Evolutionary conservation across 2,113 vertebrate species (phyloP).

Genomic region (Muntiacus reevesi): DNA sequence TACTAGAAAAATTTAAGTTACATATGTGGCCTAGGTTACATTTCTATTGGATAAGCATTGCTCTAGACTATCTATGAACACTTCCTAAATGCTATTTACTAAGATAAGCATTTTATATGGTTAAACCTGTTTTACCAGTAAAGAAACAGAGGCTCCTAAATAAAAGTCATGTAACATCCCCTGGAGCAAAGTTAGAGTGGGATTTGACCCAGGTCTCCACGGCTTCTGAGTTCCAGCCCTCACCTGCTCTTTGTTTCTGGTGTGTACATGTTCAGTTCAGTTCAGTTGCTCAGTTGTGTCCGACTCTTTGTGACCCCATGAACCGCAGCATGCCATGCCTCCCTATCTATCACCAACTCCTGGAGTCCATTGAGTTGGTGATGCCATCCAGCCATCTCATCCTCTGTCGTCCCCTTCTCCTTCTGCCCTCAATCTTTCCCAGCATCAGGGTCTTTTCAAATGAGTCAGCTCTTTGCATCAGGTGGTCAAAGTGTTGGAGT

Average conservation of each 20-base stretch:
- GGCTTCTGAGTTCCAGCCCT: background rate
- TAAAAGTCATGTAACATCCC: background rate
- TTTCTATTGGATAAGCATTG: background rate
- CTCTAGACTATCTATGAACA: background rate
- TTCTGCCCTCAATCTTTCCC: background rate
- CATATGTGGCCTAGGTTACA: background rate
- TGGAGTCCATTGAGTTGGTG: background rate
- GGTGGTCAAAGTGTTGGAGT: background rate
- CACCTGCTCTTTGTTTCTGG: background rate
- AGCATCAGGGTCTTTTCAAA: background rate
- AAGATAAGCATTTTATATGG: background rate
- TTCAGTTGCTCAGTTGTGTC: background rate
- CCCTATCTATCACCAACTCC: background rate
- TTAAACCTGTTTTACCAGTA: background rate
- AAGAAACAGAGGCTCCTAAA: background rate
- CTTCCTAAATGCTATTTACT: background rate
- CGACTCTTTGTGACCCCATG: background rate
- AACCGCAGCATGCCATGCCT: background rate
- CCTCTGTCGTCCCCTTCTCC: background rate
- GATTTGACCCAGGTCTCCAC: background rate
- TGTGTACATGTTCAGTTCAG: background rate
- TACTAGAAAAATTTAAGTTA: background rate
- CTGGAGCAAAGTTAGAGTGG: background rate
- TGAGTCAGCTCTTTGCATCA: background rate
- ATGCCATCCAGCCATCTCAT: background rate